Evolutionary conservation across 2,888 invertebrate genomes (phyloP).

Genomic region (Zygothrica quintamaculata): DNA sequence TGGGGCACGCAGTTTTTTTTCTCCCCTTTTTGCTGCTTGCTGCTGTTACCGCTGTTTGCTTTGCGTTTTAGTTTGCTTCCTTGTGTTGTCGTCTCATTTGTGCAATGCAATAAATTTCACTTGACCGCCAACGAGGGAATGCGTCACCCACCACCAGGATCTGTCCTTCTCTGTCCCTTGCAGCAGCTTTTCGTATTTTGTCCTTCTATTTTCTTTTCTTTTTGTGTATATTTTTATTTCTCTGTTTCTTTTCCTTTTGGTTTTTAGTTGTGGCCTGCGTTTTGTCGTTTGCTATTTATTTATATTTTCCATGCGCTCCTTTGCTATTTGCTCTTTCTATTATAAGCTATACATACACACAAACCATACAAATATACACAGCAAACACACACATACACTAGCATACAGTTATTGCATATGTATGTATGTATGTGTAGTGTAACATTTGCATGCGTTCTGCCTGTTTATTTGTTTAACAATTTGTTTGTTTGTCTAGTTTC

Average conservation of each 20-base stretch:
- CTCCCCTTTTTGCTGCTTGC: slow-evolving; percentile 6
- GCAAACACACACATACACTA: slow-evolving; percentile 20
- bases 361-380: slow-evolving; percentile 22
- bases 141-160: slow-evolving; percentile 57
- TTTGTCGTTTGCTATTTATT: slow-evolving; percentile 70
- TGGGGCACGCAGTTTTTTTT: slow-evolving; percentile 34
- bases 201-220: background rate
- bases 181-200: background rate
- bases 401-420: slow-evolving; percentile 11
- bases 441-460: slow-evolving; percentile 67
- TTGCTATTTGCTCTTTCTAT: slow-evolving; percentile 71
- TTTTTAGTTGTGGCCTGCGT: slow-evolving; percentile 49
- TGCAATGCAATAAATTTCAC: slow-evolving; percentile 76
- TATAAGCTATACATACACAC: slow-evolving; percentile 48
- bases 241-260: slow-evolving; percentile 18
- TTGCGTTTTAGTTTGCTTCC: slow-evolving; percentile 61
- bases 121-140: slow-evolving; percentile 78
- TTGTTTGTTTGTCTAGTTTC: slow-evolving; percentile 55
- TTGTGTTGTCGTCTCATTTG: slow-evolving; percentile 73
- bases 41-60: slow-evolving; percentile 51
- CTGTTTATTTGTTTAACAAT: slow-evolving; percentile 55
- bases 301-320: slow-evolving; percentile 67
- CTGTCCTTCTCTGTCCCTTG: slow-evolving; percentile 16
- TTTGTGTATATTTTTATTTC: too few relatives aligned
- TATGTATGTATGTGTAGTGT: slow-evolving; percentile 16